phyloP scores from a whole-genome alignment of 2,797 vertebrate genomes.

The Strix occidentalis region DNA sequence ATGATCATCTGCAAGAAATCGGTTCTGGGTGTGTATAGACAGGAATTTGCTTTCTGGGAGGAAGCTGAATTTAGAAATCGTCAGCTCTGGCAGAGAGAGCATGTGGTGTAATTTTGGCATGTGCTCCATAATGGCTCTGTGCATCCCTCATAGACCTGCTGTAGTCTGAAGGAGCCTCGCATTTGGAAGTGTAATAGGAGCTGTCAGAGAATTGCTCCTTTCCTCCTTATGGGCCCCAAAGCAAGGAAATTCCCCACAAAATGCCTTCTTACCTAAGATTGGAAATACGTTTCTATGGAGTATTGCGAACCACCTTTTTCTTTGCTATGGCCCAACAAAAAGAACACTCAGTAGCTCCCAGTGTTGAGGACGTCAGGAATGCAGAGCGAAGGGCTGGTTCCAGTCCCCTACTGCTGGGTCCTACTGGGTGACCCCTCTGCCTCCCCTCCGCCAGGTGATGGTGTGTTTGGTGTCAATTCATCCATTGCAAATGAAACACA shows the following conservation, averaged over 20 bases:
- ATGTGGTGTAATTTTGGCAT: background rate
- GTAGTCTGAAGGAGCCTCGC: background rate
- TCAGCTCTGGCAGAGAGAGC: background rate
- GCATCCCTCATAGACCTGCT: background rate
- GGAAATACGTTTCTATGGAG: background rate
- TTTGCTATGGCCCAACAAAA: background rate
- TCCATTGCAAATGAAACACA: background rate
- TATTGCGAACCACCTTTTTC: background rate
- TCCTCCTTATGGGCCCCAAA: background rate
- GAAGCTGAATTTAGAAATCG: background rate
- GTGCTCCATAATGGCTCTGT: background rate
- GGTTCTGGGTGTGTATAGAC: constrained; percentile 3
- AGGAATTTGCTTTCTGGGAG: constrained; percentile 35
- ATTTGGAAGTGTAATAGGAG: background rate
- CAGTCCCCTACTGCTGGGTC: fast-evolving
- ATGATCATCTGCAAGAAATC: background rate
- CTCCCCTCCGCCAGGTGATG: fast-evolving
- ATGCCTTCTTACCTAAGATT: background rate
- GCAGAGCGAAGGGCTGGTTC: background rate
- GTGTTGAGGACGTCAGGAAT: fast-evolving
- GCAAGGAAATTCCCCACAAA: constrained; percentile 2
- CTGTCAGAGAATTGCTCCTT: background rate
- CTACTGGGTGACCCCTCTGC: background rate
- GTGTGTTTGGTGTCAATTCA: fast-evolving
- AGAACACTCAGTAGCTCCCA: background rate